These are phyloP conservation scores for Uropsilus gracilis DNA, from an alignment of 2,113 vertebrate genomes.

Conservation along the genomic window DNA sequence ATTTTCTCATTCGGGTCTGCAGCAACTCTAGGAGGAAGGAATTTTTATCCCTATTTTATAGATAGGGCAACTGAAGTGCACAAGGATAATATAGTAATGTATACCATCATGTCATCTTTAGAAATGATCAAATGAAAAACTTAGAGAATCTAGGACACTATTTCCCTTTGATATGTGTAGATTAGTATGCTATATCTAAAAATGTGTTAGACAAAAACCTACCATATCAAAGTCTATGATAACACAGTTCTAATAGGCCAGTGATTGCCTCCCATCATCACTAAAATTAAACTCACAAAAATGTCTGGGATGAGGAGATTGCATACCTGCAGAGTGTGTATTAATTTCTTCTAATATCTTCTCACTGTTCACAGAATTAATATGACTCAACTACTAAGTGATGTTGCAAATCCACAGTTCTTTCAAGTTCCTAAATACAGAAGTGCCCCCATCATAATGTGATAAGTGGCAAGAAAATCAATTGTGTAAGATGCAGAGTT, in stretches of 20 bases:
- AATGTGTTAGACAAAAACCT: not conserved
- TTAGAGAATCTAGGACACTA: not conserved
- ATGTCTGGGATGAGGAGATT: not conserved
- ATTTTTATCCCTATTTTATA: not conserved
- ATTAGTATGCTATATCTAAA: not conserved
- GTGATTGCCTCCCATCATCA: not conserved
- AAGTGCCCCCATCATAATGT: not conserved
- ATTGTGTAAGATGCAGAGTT: not conserved
- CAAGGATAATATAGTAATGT: not conserved
- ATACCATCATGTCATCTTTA: not conserved
- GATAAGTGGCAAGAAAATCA: not conserved
- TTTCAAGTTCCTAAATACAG: not conserved
- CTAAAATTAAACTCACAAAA: not conserved
- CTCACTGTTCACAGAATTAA: not conserved
- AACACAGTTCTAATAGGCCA: not conserved
- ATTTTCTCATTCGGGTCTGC: not conserved
- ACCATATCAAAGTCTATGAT: not conserved
- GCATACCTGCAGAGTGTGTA: not conserved
- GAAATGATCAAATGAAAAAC: not conserved
- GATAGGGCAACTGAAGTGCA: not conserved
- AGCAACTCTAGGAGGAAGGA: not conserved
- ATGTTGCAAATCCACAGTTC: not conserved
- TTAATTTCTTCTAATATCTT: not conserved
- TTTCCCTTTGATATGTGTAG: not conserved
- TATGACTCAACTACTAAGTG: not conserved